Evolutionary conservation across 2,888 invertebrate genomes (phyloP).

Genomic region (Andrena camellia): DNA sequence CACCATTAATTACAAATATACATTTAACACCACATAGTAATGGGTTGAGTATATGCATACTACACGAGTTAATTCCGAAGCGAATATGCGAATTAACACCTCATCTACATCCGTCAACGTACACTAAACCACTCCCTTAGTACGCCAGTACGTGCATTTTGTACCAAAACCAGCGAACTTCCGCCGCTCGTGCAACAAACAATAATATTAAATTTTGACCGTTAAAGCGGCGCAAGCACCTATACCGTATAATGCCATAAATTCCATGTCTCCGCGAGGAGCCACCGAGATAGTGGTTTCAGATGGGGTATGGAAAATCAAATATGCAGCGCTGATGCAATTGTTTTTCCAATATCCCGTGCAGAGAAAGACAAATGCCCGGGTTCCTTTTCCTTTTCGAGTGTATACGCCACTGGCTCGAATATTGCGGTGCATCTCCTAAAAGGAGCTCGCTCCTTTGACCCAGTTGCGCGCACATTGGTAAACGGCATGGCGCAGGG

Average conservation of each 20-base stretch:
- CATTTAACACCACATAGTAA: no score
- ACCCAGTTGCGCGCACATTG: slow-evolving; percentile 46
- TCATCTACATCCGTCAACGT: no score
- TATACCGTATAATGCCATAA: slow-evolving; percentile 18
- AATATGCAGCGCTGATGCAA: slow-evolving; percentile 59
- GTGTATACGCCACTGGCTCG: slow-evolving; percentile 39
- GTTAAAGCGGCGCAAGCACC: not conserved
- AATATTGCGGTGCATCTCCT: slow-evolving; percentile 42
- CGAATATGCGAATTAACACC: no score
- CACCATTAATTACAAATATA: no score
- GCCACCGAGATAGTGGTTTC: slow-evolving; percentile 49
- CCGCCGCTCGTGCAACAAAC: no score
- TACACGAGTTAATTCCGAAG: no score
- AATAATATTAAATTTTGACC: no score
- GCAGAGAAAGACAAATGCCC: slow-evolving; percentile 56
- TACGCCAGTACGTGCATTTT: no score
- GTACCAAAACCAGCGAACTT: no score
- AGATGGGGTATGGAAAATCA: slow-evolving; percentile 67
- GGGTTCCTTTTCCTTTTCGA: slow-evolving; percentile 52
- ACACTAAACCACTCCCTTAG: no score
- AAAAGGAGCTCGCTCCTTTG: slow-evolving; percentile 48
- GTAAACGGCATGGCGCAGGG: slow-evolving; percentile 31
- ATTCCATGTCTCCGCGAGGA: slow-evolving; percentile 26
- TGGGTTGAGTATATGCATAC: no score
- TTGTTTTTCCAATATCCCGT: slow-evolving; percentile 55